These are phyloP conservation scores for Musca vetustissima DNA, from an alignment of 1,140 invertebrate genomes.

Conservation along the genomic window DNA sequence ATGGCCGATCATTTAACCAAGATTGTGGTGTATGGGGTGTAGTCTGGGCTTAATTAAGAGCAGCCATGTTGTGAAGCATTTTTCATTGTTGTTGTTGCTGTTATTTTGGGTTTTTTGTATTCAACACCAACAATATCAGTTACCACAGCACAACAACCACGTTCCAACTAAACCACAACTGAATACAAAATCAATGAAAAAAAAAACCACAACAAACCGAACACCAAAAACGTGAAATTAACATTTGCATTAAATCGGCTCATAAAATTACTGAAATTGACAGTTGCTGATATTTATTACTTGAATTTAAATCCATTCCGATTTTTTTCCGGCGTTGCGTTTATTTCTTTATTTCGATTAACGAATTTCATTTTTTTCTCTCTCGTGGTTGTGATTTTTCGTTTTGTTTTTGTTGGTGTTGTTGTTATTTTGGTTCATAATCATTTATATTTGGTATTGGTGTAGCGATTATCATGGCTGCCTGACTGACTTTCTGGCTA, in stretches of 20 bases:
- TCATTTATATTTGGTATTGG: background rate
- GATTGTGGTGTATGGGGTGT: background rate
- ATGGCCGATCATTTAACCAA: too few relatives aligned
- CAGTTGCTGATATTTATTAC: conserved; percentile 11
- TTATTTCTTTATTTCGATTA: conserved; percentile 18
- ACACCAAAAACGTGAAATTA: too few relatives aligned
- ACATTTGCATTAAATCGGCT: too few relatives aligned
- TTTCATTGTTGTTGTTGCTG: too few relatives aligned
- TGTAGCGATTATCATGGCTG: background rate
- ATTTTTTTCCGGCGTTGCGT: background rate
- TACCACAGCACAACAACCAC: too few relatives aligned
- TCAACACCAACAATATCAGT: too few relatives aligned
- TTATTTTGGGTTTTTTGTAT: too few relatives aligned
- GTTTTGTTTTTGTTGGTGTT: background rate
- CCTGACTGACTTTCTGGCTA: background rate
- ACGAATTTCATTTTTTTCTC: background rate
- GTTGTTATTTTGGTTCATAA: background rate
- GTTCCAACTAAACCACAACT: too few relatives aligned
- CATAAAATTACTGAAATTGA: conserved; percentile 17
- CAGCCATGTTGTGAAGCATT: conserved; percentile 3
- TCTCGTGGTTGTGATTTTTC: conserved; percentile 1
- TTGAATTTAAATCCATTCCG: conserved; percentile 16
- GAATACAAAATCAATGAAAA: too few relatives aligned
- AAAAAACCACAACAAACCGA: too few relatives aligned
- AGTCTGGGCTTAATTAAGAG: conserved; percentile 13